Evolutionary conservation across 1,140 invertebrate genomes (phyloP).

Genomic region (Drosophila hydei): DNA sequence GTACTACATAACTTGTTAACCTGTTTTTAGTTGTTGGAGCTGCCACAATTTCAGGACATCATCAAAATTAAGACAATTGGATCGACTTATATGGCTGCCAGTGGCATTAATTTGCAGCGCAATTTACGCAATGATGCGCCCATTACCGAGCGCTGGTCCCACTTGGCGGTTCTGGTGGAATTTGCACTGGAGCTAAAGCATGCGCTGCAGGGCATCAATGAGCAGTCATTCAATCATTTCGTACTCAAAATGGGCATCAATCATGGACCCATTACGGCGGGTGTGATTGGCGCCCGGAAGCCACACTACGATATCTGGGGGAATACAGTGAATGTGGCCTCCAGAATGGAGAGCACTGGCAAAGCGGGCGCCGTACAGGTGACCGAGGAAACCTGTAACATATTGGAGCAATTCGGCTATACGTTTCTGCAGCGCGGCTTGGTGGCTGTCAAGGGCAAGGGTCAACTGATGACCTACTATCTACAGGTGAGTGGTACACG

Average conservation of each 20-base stretch:
- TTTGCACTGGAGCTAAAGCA: conserved; percentile 96
- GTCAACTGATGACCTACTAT: conserved; percentile 97
- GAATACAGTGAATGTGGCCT: conserved; percentile 98
- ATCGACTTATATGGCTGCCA: conserved; percentile 98
- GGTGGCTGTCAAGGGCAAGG: conserved; percentile 97
- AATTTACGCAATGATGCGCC: conserved; percentile 89
- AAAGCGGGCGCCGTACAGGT: conserved; percentile 98
- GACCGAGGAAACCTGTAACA: conserved; percentile 95
- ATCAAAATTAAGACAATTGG: conserved; percentile 99
- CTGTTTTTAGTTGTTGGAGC: conserved; percentile 92
- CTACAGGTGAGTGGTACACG: conserved; percentile 87
- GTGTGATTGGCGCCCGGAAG: conserved; percentile 96
- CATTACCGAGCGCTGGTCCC: conserved; percentile 91
- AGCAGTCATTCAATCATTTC: conserved; percentile 98
- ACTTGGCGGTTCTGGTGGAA: conserved; percentile 93
- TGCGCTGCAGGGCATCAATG: conserved; percentile 94
- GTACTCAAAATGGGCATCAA: conserved; percentile 97
- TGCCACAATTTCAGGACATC: conserved; percentile 93
- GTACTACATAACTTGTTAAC: too few relatives aligned
- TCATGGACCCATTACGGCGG: conserved; percentile 96
- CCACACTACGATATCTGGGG: conserved; percentile 98
- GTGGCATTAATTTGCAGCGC: conserved; percentile 91
- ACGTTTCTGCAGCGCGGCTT: conserved; percentile 95
- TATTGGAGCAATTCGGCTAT: conserved; percentile 94
- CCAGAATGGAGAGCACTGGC: conserved; percentile 98